A percentile compares a stretch with the other conserved stretches of the same genome.
phyloP scores from a whole-genome alignment of 1,140 invertebrate species.

The Tetramorium alpestre region DNA sequence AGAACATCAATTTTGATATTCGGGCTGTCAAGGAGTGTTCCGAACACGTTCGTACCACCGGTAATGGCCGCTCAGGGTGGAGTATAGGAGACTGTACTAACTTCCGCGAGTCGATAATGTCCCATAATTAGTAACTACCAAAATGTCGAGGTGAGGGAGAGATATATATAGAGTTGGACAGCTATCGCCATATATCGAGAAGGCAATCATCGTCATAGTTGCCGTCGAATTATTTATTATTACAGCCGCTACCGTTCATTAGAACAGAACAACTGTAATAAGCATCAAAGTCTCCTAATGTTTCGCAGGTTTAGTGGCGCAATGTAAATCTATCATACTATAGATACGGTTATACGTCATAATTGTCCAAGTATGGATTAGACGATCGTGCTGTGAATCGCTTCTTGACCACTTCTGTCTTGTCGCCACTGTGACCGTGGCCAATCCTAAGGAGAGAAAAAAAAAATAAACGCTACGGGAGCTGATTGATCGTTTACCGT shows the following conservation, averaged over 20 bases:
- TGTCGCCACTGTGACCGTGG: background rate
- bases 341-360: background rate
- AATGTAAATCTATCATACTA: background rate
- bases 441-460: constrained; percentile 20
- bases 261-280: constrained; percentile 13
- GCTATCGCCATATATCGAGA: background rate
- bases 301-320: background rate
- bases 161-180: constrained; percentile 48
- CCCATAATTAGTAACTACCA: constrained; percentile 71
- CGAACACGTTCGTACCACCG: constrained; percentile 51
- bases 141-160: constrained; percentile 60
- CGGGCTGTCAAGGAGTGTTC: constrained; percentile 45
- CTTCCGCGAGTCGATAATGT: constrained; percentile 72
- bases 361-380: background rate
- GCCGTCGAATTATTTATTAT: constrained; percentile 57
- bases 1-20: constrained; percentile 71
- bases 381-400: constrained; percentile 4
- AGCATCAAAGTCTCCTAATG: constrained; percentile 31
- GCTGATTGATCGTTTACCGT: constrained; percentile 71
- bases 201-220: background rate
- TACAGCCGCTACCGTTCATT: constrained; percentile 14
- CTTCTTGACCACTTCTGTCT: background rate
- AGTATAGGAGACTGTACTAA: constrained; percentile 70
- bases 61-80: constrained; percentile 68
- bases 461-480: constrained; percentile 70